Base-by-base conservation (phyloP, 2,888 invertebrate genomes). In the Crematogaster levior region DNA sequence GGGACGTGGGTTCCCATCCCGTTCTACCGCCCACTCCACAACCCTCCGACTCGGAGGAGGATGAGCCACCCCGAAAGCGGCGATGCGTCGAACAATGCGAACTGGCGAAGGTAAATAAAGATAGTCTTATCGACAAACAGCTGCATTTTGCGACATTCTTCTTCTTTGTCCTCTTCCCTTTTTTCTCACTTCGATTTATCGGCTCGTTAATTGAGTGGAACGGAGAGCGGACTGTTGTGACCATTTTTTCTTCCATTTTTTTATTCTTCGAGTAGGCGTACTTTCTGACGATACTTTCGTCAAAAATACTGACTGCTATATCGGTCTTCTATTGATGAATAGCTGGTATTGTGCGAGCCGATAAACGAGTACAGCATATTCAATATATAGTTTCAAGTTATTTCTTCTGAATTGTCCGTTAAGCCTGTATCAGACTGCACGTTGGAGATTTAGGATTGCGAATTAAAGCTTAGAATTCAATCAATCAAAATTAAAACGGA, bases 1-100 rank as follows among this genome's bases (percentile, higher is more conserved):
- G 85, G 7, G 73, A 84, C 48, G 84, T 79, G 65, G 73, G 81
- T 80, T 80, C 84, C 51, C 82, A 85, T 40, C 82, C 87, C 85
- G 40, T 85, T 72, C 86, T 94, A 30, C 94, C 94, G 12, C 93
- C 97, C 80, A 98, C 98, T 3, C 98, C 98, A 0, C 97, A 98
- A 94, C 97, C 97, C 27, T 98, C 98, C 0, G 98, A 98, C 94
- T 97, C 97, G 0, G 98, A 98, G 95, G 96, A 97, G 94, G 96
- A 96, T 89, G 96, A 96, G 93, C 95, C 95, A 40, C 95, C 95
- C 27, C 93, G 94, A 83, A 96, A 96, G 93, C 91, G 94, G 88
- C 90, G 90, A 40, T 94, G 93, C 86, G 91, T 94, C 56, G 95
- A 96, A 91, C 96, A 95, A 93, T 95, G 95, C 90, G 96, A 96